Base-by-base conservation (phyloP, 2,888 invertebrate species). In the Plebejus melissa region DNA sequence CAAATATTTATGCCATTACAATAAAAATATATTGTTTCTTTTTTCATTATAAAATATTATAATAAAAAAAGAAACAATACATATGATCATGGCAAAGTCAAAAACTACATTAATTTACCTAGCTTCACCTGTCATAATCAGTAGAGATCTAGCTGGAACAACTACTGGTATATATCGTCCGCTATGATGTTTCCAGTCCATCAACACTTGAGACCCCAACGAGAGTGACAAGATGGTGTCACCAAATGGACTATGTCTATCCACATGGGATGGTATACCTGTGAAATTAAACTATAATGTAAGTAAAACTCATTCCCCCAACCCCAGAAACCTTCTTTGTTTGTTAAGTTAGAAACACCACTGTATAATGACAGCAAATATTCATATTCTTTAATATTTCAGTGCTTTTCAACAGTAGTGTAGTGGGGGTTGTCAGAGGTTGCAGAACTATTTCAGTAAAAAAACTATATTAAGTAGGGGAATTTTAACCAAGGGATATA, bases 251-350 rank as follows among this genome's bases (percentile, higher is more conserved):
- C 98, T 98, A 85, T 99, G 98, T 0, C 98, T 98, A 86, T 99
- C 99, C 32, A 98, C 96, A 89, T 99, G 99, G 0, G 97, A 95
- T 54, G 99, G 99, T 85, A 99, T 99, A 60, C 98, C 98, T 97
- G 82, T 1, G 81, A 69, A 65, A 54, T 11, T 28, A 28, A 9
- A 60, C 60, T 28, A 28, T 60, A 11, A 28, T 60, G 11, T 57
- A 22, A 58, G 22, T n/a, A n/a, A n/a, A 46, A 46, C 9, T 46
- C 46, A 46, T 46, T 2, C 38, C 38, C 38, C 7, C 41, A 41
- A 41, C 41, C 41, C 41, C 41, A 41, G 41, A 41, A 41, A 58
- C n/a, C 57, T 58, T n/a, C 57, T 50, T 50, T 50, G 3, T 50
- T 13, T 50, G 11, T 3, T 54, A 16, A 16, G 16, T 16, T 16